Evolutionary conservation across 2,113 vertebrate genomes (phyloP).

Genomic region (Microtus oregoni): DNA sequence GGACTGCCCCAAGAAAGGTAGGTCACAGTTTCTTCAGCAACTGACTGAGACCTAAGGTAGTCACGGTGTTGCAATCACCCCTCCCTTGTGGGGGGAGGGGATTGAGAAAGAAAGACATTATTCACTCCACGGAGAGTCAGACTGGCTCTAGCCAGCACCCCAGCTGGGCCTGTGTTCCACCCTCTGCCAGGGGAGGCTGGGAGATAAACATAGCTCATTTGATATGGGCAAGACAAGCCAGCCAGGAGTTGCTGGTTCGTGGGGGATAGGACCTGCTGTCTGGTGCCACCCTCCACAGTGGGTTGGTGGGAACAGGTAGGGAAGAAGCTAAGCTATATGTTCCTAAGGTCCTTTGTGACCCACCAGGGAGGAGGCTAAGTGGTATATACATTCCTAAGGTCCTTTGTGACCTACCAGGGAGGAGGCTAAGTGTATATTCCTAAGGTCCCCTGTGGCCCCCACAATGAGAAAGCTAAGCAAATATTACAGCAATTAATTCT

Average conservation of each 20-base stretch:
- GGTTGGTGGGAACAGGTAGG: background rate
- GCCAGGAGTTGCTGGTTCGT: slow-evolving; percentile 26
- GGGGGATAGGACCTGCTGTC: slow-evolving; percentile 28
- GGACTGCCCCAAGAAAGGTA: slow-evolving; percentile 62
- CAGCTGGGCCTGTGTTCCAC: slow-evolving; percentile 72
- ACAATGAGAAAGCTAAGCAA: background rate
- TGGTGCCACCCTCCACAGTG: background rate
- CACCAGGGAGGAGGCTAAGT: too few relatives aligned
- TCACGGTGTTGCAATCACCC: slow-evolving; percentile 67
- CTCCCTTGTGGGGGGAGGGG: slow-evolving; percentile 18
- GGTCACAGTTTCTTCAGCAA: slow-evolving; percentile 71
- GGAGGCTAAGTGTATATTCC: too few relatives aligned
- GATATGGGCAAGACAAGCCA: slow-evolving; percentile 74
- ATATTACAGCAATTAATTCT: background rate
- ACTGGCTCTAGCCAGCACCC: slow-evolving; percentile 72
- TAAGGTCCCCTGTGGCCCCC: background rate
- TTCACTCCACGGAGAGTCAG: slow-evolving; percentile 81
- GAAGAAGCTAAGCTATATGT: background rate
- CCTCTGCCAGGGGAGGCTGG: slow-evolving; percentile 64
- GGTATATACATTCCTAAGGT: too few relatives aligned
- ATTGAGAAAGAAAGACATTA: slow-evolving; percentile 81
- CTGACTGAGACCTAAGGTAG: slow-evolving; percentile 51
- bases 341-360: background rate
- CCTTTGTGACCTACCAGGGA: background rate
- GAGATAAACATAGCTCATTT: slow-evolving; percentile 82